phyloP scores from a whole-genome alignment of 2,888 invertebrate species.

The Phyllotreta cruciferae region DNA sequence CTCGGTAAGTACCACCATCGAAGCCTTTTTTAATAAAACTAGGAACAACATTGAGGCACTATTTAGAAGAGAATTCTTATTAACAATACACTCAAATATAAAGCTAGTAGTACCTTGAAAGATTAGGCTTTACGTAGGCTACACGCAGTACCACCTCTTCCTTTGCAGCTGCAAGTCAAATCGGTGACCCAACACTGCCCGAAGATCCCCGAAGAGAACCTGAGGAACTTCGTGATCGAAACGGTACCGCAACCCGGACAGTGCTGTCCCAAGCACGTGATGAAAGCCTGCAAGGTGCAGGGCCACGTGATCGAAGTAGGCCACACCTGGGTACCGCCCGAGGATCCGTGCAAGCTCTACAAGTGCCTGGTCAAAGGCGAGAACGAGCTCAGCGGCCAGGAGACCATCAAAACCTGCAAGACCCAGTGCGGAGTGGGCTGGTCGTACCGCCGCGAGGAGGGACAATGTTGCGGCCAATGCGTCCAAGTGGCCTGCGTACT shows the following conservation, averaged over 20 bases:
- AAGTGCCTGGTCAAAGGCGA: slow-evolving; percentile 61
- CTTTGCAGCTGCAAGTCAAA: slow-evolving; percentile 66
- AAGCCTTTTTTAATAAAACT: neutral
- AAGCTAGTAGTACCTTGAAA: neutral
- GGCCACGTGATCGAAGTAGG: slow-evolving; percentile 60
- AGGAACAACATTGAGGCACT: too few relatives aligned
- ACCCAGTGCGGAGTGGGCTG: slow-evolving; percentile 65
- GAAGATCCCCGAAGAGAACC: slow-evolving; percentile 58
- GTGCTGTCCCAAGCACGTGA: slow-evolving; percentile 66
- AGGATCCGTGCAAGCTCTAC: slow-evolving; percentile 66
- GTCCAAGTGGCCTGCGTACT: slow-evolving; percentile 68
- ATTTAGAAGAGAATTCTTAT: too few relatives aligned
- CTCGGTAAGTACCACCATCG: slow-evolving; percentile 47
- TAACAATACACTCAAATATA: neutral
- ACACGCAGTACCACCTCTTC: too few relatives aligned
- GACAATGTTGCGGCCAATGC: slow-evolving; percentile 72
- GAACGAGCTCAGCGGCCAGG: slow-evolving; percentile 63
- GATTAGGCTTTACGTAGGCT: neutral
- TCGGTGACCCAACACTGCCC: slow-evolving; percentile 64
- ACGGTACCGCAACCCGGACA: slow-evolving; percentile 60
- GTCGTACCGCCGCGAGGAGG: slow-evolving; percentile 61
- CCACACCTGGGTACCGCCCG: slow-evolving; percentile 52
- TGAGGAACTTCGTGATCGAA: slow-evolving; percentile 63
- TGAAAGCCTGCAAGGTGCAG: slow-evolving; percentile 64
- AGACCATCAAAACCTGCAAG: slow-evolving; percentile 65